Conservation (phyloP, 2,797 vertebrate genomes). For the Acanthurus leucopareius region DNA sequence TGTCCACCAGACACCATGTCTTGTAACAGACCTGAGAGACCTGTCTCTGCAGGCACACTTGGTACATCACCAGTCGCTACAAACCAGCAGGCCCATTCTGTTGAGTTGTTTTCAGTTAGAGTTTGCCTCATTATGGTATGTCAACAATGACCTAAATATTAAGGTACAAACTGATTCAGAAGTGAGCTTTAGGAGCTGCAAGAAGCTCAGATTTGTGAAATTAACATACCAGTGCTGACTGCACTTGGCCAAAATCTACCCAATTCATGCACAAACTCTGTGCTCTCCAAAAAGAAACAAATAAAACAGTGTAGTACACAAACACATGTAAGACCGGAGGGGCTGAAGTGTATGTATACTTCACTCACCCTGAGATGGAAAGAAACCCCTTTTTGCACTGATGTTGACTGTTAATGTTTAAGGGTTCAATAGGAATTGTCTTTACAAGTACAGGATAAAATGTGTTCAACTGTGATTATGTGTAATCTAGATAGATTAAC, state of each 20-base stretch:
- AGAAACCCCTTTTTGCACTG: neutral
- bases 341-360: neutral
- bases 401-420: too few species aligned
- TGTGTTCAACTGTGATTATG: neutral
- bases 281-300: neutral
- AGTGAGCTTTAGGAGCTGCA: neutral
- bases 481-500: neutral
- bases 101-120: neutral
- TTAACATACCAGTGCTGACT: neutral
- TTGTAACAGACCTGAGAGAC: neutral
- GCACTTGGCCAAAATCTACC: neutral
- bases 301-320: neutral
- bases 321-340: neutral
- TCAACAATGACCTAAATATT: neutral
- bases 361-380: too few species aligned
- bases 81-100: slow-evolving; percentile 10
- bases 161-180: neutral
- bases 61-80: neutral
- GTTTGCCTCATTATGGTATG: neutral
- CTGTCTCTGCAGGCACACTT: neutral
- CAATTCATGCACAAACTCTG: neutral
- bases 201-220: neutral
- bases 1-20: neutral
- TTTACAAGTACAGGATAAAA: neutral
- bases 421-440: neutral